A percentile compares a stretch with the other conserved stretches of the same genome.
These are phyloP conservation scores for Augochlorella aurata DNA, from an alignment of 2,888 invertebrate genomes.

Conservation along the genomic window DNA sequence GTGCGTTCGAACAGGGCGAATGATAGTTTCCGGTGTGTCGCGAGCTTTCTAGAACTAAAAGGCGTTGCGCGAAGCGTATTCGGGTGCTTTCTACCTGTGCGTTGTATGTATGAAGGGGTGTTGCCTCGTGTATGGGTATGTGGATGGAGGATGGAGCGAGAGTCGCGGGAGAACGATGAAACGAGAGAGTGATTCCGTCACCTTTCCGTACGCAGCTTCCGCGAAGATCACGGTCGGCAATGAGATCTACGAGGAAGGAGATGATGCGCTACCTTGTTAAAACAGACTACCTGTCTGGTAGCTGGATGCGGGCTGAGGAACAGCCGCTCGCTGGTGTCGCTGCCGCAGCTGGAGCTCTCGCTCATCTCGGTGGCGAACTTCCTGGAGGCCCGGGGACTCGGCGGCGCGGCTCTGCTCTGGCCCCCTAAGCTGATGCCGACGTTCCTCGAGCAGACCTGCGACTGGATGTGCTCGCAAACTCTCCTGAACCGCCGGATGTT, in stretches of 20 bases:
- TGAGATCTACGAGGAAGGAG: conserved; percentile 57
- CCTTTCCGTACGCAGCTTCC: conserved; percentile 15
- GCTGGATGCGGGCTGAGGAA: conserved; percentile 83
- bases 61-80: not conserved
- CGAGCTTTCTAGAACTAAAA: not conserved
- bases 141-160: not conserved
- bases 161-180: not conserved
- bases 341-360: conserved; percentile 88
- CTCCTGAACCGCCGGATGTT: conserved; percentile 97
- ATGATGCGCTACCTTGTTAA: conserved; percentile 80
- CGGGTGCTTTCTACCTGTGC: not conserved
- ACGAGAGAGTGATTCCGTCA: not conserved
- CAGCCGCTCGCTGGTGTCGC: conserved; percentile 86
- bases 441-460: conserved; percentile 86
- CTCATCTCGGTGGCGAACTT: conserved; percentile 87
- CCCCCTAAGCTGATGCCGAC: conserved; percentile 74
- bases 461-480: conserved; percentile 97
- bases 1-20: not conserved
- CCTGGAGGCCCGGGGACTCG: conserved; percentile 86
- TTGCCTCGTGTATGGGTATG: not conserved
- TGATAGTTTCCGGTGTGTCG: not conserved
- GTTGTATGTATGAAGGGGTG: not conserved
- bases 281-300: conserved; percentile 83
- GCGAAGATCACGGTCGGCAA: conserved; percentile 13
- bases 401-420: conserved; percentile 83